Evolutionary conservation across 1,140 invertebrate genomes (phyloP), one percentile per base, ranked within the genome.

Genomic region (Rhopalosiphum maidis): DNA sequence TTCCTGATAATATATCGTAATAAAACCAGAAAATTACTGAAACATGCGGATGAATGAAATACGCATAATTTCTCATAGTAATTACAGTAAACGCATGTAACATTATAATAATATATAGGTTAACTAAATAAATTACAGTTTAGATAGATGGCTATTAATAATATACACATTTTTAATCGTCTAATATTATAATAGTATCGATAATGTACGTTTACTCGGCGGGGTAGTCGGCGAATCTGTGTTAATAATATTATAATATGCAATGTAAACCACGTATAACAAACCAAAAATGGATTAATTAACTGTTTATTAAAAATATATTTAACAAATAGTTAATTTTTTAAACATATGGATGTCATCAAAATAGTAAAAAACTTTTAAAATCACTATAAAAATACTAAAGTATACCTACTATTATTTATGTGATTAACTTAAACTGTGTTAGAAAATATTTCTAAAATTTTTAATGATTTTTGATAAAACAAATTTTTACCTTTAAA

Each of bases 71-170:
- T 77, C 6, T 77, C 15, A n/a, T 18, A n/a, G n/a, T 54, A 54
- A 54, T 77, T 77, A 77, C 30, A 15, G 1, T n/a, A 77, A 77
- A 77, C n/a, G 3, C 60, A 77, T 77, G 18, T n/a, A 1, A 2
- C 41, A 77, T 77, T 77, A n/a, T 21, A 77, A 77, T 77, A n/a
- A n/a, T 77, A n/a, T 77, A n/a, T 77, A 77, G 60, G 60, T 77
- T 77, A 6, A 77, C 6, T 18, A 77, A 77, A 21, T n/a, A 77
- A 77, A 77, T 77, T 77, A 15, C 4, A 6, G 0, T 35, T 77
- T 77, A 68, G 5, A n/a, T 77, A 21, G 60, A 11, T 4, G 30
- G 5, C 4, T 77, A 77, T 77, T 77, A 35, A 77, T 77, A 35
- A 77, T 35, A 77, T 35, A 77, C 30, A 77, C 60, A 77, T n/a